A percentile compares a stretch with the other conserved stretches of the same genome.
Conservation (phyloP, 2,888 invertebrate genomes). For the Ligdia adustata region DNA sequence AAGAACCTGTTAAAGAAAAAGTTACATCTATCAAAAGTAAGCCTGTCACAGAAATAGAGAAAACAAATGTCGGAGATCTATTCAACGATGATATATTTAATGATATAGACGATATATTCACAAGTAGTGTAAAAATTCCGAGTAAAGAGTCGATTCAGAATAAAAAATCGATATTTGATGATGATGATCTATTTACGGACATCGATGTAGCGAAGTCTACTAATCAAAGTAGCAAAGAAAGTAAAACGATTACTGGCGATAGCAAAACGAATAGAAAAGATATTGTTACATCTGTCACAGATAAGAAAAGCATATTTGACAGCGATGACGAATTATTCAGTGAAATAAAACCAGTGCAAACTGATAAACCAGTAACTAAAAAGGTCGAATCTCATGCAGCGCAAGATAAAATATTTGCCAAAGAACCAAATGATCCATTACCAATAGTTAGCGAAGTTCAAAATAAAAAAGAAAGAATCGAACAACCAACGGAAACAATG, state of each 20-base stretch:
- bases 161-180: conserved; percentile 64
- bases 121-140: conserved; percentile 53
- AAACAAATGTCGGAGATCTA: conserved; percentile 49
- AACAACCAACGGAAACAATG: conserved; percentile 9
- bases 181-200: conserved; percentile 66
- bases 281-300: conserved; percentile 26
- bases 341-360: conserved; percentile 36
- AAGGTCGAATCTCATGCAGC: conserved; percentile 5
- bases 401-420: conserved; percentile 9
- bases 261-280: conserved; percentile 26
- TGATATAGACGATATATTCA: conserved; percentile 75
- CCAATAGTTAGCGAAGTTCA: not conserved
- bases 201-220: conserved; percentile 43
- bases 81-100: conserved; percentile 74
- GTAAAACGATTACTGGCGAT: conserved; percentile 2
- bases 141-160: conserved; percentile 42
- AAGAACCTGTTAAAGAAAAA: conserved; percentile 24
- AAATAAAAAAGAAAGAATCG: conserved; percentile 3
- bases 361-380: conserved; percentile 28
- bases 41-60: conserved; percentile 40
- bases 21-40: conserved; percentile 6
- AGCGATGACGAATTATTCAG: conserved; percentile 57
- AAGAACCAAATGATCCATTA: conserved; percentile 12
- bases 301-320: conserved; percentile 53
- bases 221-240: conserved; percentile 7